Base-by-base conservation (phyloP, 2,797 vertebrate species). In the Phrynocephalus forsythii region DNA sequence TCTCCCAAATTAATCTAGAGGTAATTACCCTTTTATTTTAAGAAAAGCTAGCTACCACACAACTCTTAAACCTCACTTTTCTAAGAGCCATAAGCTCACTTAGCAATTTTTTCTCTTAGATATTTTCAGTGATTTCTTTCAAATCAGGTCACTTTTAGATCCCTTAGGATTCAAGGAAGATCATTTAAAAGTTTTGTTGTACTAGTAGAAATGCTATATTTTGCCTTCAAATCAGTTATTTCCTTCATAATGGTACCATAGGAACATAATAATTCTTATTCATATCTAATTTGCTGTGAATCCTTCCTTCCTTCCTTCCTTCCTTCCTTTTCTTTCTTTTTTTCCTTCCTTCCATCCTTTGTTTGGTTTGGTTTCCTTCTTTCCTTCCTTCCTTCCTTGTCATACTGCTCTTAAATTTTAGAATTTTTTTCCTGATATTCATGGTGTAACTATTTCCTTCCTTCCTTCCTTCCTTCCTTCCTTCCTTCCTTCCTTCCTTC, bases 41-140 rank as follows among this genome's bases (percentile, higher is more conserved):
- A 88, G 93, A 92, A 94, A 91, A 86, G 73, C 84, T 75, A 66
- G 73, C 84, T 75, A 66, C 76, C 87, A 20, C 91, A 89, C 88
- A 83, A 93, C 94, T 95, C 91, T 86, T 92, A 79, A 56, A 75
- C 94, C 94, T 91, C 60, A 75, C 30, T 87, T 92, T 71, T 30
- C 85, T 88, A 91, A 79, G 85, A 85, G 26, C 48, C 87, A 84
- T 87, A 7, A 2, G 13, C 94, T 86, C 92, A 95, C 94, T 96
- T 93, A 91, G 90, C 52, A 95, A 95, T 92, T 94, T 89, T 92
- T 92, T 90, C 85, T 91, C 91, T 87, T 67, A 50, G 88, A 44
- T 20, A 3, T 56, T 85, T 48, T 22, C 56, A 50, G 22, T 6
- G 50, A 30, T 56, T 66, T 20, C 28, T 50, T 80, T 72, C 33